Evolutionary conservation across 2,888 invertebrate species (phyloP).

Genomic region (Euplexia lucipara): DNA sequence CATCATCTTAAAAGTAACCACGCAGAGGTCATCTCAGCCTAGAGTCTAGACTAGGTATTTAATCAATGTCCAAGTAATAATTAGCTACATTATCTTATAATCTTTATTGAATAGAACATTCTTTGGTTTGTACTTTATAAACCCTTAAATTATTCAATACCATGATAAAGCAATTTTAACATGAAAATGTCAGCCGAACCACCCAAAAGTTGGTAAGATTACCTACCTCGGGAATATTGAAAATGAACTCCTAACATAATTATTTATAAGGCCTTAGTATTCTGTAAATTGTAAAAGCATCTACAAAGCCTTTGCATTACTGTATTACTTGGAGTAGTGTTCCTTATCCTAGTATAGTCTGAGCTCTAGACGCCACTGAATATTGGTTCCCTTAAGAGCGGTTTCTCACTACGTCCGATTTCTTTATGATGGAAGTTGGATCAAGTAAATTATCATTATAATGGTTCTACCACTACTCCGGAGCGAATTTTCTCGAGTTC

Average conservation of each 20-base stretch:
- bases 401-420: no score
- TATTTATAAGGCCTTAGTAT: neutral
- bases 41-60: constrained; percentile 27
- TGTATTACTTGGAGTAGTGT: neutral
- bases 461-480: no score
- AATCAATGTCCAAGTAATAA: constrained; percentile 24
- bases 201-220: neutral
- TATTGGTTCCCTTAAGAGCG: neutral
- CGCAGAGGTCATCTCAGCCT: constrained; percentile 19
- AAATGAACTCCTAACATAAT: neutral
- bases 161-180: neutral
- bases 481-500: no score
- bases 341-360: neutral
- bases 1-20: constrained; percentile 6
- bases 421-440: no score
- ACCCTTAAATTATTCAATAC: neutral
- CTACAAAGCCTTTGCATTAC: neutral
- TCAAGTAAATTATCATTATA: no score
- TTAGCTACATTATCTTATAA: constrained; percentile 17
- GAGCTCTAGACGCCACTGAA: neutral
- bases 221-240: neutral
- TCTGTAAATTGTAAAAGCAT: neutral
- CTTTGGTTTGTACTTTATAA: neutral
- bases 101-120: constrained; percentile 18
- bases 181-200: neutral